A percentile compares a stretch with the other conserved stretches of the same genome.
Conservation (phyloP, 37 sponge, comb jelly and placozoan genomes). For the Hexactinellida sp. region DNA sequence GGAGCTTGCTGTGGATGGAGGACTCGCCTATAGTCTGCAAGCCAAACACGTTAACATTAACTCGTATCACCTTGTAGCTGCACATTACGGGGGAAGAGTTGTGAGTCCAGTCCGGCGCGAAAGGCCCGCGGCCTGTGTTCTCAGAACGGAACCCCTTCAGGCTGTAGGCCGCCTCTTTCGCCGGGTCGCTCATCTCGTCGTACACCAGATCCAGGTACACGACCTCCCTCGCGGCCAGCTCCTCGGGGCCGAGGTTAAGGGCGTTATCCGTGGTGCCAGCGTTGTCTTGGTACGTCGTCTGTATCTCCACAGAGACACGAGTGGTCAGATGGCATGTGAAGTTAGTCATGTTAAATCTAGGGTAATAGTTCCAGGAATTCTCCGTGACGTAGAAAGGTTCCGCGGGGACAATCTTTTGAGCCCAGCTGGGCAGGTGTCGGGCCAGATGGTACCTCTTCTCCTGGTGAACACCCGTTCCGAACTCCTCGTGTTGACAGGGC, state of each 20-base stretch:
- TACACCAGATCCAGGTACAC: slow-evolving; percentile 42
- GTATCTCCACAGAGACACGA: slow-evolving; percentile 35
- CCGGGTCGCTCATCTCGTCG: slow-evolving; percentile 31
- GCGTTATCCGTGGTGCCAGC: slow-evolving; percentile 46
- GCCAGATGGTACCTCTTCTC: slow-evolving; percentile 62
- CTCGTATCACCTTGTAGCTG: slow-evolving; percentile 59
- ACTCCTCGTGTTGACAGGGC: slow-evolving; percentile 36
- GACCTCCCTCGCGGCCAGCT: slow-evolving; percentile 39
- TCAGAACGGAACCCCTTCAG: slow-evolving; percentile 34
- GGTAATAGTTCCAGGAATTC: slow-evolving; percentile 73
- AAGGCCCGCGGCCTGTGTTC: slow-evolving; percentile 61
- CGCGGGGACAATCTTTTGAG: slow-evolving; percentile 37
- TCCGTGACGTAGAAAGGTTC: slow-evolving; percentile 49
- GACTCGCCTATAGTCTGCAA: slow-evolving; percentile 48
- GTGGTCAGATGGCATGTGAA: slow-evolving; percentile 52
- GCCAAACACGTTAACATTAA: slow-evolving; percentile 59
- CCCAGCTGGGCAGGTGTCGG: slow-evolving; percentile 48
- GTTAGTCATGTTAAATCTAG: slow-evolving; percentile 24
- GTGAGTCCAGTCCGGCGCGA: slow-evolving; percentile 45
- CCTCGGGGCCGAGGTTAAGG: slow-evolving; percentile 21
- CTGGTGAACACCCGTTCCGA: slow-evolving; percentile 55
- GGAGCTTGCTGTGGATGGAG: slow-evolving; percentile 41
- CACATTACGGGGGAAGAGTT: slow-evolving; percentile 51
- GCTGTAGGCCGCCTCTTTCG: slow-evolving; percentile 12
- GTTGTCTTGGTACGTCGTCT: slow-evolving; percentile 49